phyloP scores from a whole-genome alignment of 2,888 invertebrate genomes.

The Phasia obesa region DNA sequence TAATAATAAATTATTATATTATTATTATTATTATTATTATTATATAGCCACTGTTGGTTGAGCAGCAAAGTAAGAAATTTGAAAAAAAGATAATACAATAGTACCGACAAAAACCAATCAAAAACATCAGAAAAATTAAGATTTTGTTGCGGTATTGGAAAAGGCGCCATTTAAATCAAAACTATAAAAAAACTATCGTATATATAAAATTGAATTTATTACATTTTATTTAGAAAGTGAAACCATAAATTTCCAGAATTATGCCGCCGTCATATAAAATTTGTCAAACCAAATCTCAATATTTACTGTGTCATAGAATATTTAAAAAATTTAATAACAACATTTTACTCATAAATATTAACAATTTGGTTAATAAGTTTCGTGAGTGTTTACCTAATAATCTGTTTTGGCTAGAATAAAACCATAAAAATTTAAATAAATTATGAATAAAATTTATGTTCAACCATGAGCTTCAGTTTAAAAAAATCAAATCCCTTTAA shows the following conservation, averaged over 20 bases:
- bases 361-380: slow-evolving; percentile 25
- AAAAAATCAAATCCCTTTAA: slow-evolving; percentile 23
- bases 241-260: neutral
- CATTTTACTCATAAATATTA: slow-evolving; percentile 28
- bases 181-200: too few species aligned
- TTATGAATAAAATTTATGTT: slow-evolving; percentile 40
- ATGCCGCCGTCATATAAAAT: slow-evolving; percentile 5
- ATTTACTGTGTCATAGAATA: neutral
- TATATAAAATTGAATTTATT: neutral
- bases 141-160: too few species aligned
- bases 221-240: neutral
- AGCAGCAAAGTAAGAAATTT: too few species aligned
- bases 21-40: too few species aligned
- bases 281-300: slow-evolving; percentile 32
- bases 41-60: too few species aligned
- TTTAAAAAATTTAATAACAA: slow-evolving; percentile 41
- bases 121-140: too few species aligned
- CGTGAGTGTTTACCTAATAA: neutral
- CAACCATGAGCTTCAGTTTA: slow-evolving; percentile 25
- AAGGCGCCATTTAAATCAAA: too few species aligned
- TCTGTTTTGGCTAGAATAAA: slow-evolving; percentile 9
- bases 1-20: too few species aligned
- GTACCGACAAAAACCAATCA: too few species aligned
- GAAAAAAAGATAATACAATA: too few species aligned
- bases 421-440: slow-evolving; percentile 22